Conservation (phyloP, 2,113 vertebrate species). For the Poeciliopsis prolifica region DNA sequence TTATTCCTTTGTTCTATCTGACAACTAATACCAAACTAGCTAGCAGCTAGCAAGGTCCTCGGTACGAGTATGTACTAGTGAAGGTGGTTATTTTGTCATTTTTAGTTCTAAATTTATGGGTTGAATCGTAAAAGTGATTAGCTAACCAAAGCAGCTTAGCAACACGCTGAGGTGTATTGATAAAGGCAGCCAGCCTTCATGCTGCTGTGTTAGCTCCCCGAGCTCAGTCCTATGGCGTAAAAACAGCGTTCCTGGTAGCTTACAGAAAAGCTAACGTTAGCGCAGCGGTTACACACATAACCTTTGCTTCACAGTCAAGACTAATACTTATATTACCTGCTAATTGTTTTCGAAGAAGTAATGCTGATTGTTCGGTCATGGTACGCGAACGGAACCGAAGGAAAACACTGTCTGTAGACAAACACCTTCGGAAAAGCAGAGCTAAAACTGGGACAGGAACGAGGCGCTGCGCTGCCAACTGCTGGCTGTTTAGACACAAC, state of each 20-base stretch:
- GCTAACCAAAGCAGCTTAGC: background rate
- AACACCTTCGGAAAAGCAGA: conserved; percentile 47
- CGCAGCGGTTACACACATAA: conserved; percentile 33
- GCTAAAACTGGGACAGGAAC: conserved; percentile 36
- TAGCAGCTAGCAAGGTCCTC: conserved; percentile 51
- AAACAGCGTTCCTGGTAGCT: conserved; percentile 64
- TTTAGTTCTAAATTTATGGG: background rate
- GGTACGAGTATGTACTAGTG: conserved; percentile 2
- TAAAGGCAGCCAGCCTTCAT: conserved; percentile 28
- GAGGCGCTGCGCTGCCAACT: conserved; percentile 28
- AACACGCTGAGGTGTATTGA: background rate
- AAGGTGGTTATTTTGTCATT: background rate
- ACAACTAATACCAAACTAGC: conserved; percentile 67
- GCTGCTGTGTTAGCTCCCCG: conserved; percentile 29
- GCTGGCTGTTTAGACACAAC: conserved; percentile 62
- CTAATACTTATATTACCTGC: conserved; percentile 70
- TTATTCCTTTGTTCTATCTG: conserved; percentile 80
- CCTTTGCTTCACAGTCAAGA: conserved; percentile 5
- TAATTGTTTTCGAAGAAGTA: conserved; percentile 83
- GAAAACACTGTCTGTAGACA: conserved; percentile 44
- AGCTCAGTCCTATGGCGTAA: conserved; percentile 55
- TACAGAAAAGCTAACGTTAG: conserved; percentile 55
- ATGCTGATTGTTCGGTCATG: conserved; percentile 82
- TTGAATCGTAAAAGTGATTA: background rate
- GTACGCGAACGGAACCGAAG: conserved; percentile 60